These are phyloP conservation scores for Bothrops jararaca DNA, from an alignment of 2,113 vertebrate genomes.

Conservation along the genomic window DNA sequence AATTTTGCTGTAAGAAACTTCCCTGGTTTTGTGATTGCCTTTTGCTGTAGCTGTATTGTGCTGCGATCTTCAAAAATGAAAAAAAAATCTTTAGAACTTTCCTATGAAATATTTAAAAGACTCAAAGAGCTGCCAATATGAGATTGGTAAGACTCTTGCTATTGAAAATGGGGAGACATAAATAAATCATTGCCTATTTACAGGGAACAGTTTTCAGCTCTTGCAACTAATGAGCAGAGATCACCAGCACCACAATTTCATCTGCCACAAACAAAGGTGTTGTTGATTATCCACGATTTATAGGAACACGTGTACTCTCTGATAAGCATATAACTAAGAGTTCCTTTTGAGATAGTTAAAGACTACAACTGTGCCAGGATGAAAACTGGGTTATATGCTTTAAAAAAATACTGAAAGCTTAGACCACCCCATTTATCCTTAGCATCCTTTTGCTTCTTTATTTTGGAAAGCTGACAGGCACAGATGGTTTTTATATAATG, in stretches of 20 bases:
- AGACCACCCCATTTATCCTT: constrained; percentile 45
- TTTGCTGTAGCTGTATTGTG: neutral
- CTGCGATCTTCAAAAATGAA: neutral
- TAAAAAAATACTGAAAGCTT: constrained; percentile 38
- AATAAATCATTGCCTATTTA: constrained; percentile 58
- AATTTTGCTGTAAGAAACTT: neutral
- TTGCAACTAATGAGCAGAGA: constrained; percentile 51
- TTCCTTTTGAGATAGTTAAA: constrained; percentile 57
- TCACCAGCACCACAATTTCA: constrained; percentile 10
- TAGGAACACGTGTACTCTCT: constrained; percentile 37
- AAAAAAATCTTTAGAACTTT: neutral
- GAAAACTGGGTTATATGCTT: constrained; percentile 51
- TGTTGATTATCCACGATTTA: constrained; percentile 34
- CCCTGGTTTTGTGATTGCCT: neutral
- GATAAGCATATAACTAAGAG: constrained; percentile 45
- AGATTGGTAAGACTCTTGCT: neutral
- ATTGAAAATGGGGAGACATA: constrained; percentile 45
- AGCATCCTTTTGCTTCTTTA: constrained; percentile 58
- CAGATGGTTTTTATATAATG: constrained; percentile 64
- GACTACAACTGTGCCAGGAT: constrained; percentile 23
- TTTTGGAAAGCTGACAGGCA: constrained; percentile 61
- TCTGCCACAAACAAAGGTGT: constrained; percentile 18
- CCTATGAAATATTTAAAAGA: constrained; percentile 12
- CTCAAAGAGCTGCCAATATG: constrained; percentile 25
- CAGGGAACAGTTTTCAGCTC: constrained; percentile 39